phyloP scores from a whole-genome alignment of 2,888 invertebrate species.

The Tricholauxania praeusta region DNA sequence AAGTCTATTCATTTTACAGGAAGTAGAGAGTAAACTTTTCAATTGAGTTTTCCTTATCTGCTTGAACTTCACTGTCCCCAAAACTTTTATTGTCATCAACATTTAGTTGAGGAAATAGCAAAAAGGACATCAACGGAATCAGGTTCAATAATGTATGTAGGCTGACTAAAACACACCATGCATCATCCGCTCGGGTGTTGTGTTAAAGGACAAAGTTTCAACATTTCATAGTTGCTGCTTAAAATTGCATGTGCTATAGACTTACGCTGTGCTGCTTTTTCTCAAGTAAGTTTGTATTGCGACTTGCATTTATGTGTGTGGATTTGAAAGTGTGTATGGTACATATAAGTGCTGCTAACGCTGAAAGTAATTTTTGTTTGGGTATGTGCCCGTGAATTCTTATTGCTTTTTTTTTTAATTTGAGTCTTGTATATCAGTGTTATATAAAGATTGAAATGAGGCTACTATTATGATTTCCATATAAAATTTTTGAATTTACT shows the following conservation, averaged over 20 bases:
- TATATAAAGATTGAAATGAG: too few relatives aligned
- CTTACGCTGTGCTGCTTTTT: too few relatives aligned
- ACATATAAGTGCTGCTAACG: too few relatives aligned
- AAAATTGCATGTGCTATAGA: background rate
- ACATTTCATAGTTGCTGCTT: conserved; percentile 5
- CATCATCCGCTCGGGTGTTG: background rate
- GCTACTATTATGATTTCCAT: too few relatives aligned
- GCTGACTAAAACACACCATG: background rate
- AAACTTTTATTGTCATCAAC: background rate
- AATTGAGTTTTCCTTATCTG: background rate
- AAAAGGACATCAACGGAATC: background rate
- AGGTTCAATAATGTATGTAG: background rate
- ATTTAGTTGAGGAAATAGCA: background rate
- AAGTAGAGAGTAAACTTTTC: conserved; percentile 14
- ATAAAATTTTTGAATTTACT: too few relatives aligned
- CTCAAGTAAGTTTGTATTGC: too few relatives aligned
- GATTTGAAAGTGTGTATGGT: too few relatives aligned
- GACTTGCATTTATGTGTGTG: too few relatives aligned
- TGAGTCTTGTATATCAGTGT: too few relatives aligned
- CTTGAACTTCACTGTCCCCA: background rate
- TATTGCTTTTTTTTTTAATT: too few relatives aligned
- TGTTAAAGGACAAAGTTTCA: conserved; percentile 1
- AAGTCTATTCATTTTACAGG: background rate
- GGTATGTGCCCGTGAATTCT: too few relatives aligned
- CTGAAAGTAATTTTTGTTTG: too few relatives aligned